Percentiles rank a stretch among this genome's conserved stretches.
Conservation (phyloP, 1,140 invertebrate genomes). For the Pachyrhynchus sulphureomaculatus region DNA sequence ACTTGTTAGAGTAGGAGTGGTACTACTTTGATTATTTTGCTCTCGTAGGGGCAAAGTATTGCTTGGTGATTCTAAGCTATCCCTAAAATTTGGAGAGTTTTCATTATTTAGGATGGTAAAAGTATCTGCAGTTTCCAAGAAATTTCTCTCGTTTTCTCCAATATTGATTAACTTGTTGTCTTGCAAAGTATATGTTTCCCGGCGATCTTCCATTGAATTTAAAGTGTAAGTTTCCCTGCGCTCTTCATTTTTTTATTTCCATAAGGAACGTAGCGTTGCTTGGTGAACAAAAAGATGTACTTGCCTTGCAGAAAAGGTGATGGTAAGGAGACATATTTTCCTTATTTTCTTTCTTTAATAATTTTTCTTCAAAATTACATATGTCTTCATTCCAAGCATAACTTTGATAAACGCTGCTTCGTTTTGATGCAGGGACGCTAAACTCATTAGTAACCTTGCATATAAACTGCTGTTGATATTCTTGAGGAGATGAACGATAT, state of each 20-base stretch:
- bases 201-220: not conserved
- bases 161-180: not conserved
- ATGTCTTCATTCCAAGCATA: not conserved
- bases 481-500: not conserved
- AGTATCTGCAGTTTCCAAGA: not conserved
- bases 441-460: not conserved
- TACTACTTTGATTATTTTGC: not conserved
- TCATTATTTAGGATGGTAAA: not conserved
- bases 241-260: not conserved
- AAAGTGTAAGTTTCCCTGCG: slow-evolving; percentile 30
- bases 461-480: not conserved
- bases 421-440: not conserved
- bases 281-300: slow-evolving; percentile 16
- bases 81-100: slow-evolving; percentile 9
- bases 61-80: slow-evolving; percentile 16
- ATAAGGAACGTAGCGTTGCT: slow-evolving; percentile 11
- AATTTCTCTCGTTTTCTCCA: not conserved
- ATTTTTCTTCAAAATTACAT: not conserved
- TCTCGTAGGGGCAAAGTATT: not conserved
- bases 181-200: not conserved
- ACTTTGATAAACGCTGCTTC: not conserved
- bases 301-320: not conserved
- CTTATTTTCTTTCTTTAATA: slow-evolving; percentile 2
- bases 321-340: slow-evolving; percentile 4
- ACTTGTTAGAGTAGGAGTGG: not conserved